Evolutionary conservation across 2,113 vertebrate genomes (phyloP), one percentile per base, ranked within the genome.

Genomic region (Oncorhynchus clarkii): DNA sequence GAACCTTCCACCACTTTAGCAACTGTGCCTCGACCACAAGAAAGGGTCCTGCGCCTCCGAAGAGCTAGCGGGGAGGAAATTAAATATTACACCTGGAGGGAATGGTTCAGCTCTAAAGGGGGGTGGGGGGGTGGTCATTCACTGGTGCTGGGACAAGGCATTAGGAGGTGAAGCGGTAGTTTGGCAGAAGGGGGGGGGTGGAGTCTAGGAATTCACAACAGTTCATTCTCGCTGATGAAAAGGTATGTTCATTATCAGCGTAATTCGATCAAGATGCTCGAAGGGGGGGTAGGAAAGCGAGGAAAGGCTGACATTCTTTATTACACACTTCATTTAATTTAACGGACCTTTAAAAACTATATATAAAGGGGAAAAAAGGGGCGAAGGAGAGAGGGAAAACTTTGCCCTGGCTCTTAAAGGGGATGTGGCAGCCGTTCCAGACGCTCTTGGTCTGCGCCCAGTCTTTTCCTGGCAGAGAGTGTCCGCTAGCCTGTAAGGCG

Each of bases 71-170:
- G 82, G 78, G 83, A 92, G 92, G 91, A 93, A 94, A 93, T 93
- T 89, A 93, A 94, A 93, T 84, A 93, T 93, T 92, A 93, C 90
- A 92, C 85, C 79, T 85, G 76, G 72, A 89, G 86, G 86, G 86
- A 91, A 86, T 68, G 84, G 85, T 89, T 89, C 75, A 81, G 80
- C 70, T 85, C 75, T 31, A 8, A 71, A 29, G 80, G 48, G 76
- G 64, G 54, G 75, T 74, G 29, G 29, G 29, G 4, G 29, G 78
- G 74, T 73, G 70, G 20, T 20, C 78, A 78, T 75, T 68, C 73
- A 76, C 83, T 73, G 80, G 72, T 77, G 78, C 20, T 71, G 73
- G 72, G 82, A 81, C 39, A 57, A 80, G 49, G 49, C 76, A 78
- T 79, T 80, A 74, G 71, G 72, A 62, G 79, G 89, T 84, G 76